These are phyloP conservation scores for Euwallacea fornicatus DNA, from an alignment of 1,140 invertebrate genomes.

Conservation along the genomic window DNA sequence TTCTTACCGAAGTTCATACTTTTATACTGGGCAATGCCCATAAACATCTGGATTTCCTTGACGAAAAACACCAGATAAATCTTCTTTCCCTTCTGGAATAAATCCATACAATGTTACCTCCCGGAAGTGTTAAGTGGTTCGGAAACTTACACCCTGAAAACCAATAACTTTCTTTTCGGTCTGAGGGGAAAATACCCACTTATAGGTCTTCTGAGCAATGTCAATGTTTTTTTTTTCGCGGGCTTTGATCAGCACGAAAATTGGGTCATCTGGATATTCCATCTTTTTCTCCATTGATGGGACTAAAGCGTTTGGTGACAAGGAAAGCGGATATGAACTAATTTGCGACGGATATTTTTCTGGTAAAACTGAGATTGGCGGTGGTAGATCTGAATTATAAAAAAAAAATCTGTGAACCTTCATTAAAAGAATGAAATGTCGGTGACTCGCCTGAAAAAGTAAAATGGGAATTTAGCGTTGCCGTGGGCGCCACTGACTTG, in stretches of 20 bases:
- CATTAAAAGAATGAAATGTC: too few species aligned
- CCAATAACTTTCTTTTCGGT: slow-evolving; percentile 54
- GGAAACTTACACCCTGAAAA: background rate
- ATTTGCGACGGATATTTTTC: too few species aligned
- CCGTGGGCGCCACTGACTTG: too few species aligned
- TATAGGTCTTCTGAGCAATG: slow-evolving; percentile 49
- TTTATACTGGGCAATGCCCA: slow-evolving; percentile 42
- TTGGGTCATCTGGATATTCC: slow-evolving; percentile 41
- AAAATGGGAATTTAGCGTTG: too few species aligned
- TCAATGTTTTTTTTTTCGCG: slow-evolving; percentile 53
- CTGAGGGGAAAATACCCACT: slow-evolving; percentile 54
- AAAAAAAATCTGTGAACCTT: too few species aligned
- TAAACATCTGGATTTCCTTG: slow-evolving; percentile 35
- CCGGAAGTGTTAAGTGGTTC: too few species aligned
- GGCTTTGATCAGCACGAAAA: slow-evolving; percentile 55
- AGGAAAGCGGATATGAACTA: too few species aligned
- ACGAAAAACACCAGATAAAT: slow-evolving; percentile 43
- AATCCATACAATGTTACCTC: background rate
- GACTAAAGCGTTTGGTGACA: too few species aligned
- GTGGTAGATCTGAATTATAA: too few species aligned
- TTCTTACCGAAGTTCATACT: slow-evolving; percentile 26
- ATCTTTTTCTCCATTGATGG: too few species aligned
- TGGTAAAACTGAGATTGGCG: too few species aligned
- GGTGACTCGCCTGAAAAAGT: too few species aligned
- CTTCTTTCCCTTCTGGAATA: slow-evolving; percentile 37